Evolutionary conservation across 2,797 vertebrate genomes (phyloP).

Genomic region (Nannoperca australis): DNA sequence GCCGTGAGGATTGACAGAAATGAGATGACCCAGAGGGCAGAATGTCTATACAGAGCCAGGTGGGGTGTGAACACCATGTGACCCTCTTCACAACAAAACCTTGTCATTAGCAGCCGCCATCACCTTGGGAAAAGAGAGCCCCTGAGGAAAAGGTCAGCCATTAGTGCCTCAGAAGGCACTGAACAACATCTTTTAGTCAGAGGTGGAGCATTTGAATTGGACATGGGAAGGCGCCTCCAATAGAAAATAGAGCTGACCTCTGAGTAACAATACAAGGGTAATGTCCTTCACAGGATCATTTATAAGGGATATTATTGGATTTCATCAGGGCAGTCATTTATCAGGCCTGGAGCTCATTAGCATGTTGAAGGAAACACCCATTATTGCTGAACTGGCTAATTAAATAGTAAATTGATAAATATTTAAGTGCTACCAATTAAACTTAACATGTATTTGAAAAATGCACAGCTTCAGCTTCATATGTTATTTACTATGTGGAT

Average conservation of each 20-base stretch:
- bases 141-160: slow-evolving; percentile 45
- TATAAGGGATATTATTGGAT: slow-evolving; percentile 60
- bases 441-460: slow-evolving; percentile 13
- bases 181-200: slow-evolving; percentile 38
- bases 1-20: slow-evolving; percentile 12
- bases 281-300: slow-evolving; percentile 51
- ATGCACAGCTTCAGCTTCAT: not conserved
- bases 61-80: slow-evolving; percentile 44
- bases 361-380: slow-evolving; percentile 33
- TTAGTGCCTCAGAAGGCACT: slow-evolving; percentile 51
- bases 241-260: slow-evolving; percentile 56
- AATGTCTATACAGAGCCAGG: slow-evolving; percentile 40
- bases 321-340: slow-evolving; percentile 56
- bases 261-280: slow-evolving; percentile 32
- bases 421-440: slow-evolving; percentile 44
- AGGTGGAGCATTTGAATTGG: slow-evolving; percentile 34
- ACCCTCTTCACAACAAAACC: slow-evolving; percentile 33
- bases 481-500: slow-evolving; percentile 34
- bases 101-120: slow-evolving; percentile 57
- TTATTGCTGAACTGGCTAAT: slow-evolving; percentile 44
- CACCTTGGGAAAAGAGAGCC: slow-evolving; percentile 41
- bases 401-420: slow-evolving; percentile 43
- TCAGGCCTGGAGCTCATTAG: slow-evolving; percentile 53
- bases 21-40: slow-evolving; percentile 30
- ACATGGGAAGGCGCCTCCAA: slow-evolving; percentile 27